phyloP scores from a whole-genome alignment of 2,113 vertebrate species.

The Daubentonia madagascariensis region DNA sequence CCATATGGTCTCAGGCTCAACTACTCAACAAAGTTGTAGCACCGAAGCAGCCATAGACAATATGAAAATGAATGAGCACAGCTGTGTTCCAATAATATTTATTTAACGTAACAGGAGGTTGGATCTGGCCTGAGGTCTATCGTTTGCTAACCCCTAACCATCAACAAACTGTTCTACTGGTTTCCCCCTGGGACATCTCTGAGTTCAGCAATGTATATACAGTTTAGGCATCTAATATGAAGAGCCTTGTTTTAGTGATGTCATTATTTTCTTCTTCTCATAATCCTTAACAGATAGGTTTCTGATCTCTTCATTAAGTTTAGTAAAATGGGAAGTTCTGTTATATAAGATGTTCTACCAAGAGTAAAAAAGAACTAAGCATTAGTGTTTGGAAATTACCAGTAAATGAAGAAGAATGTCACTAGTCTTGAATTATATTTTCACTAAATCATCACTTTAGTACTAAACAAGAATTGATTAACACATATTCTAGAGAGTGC shows the following conservation, averaged over 20 bases:
- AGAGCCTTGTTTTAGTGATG: not conserved
- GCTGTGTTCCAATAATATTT: not conserved
- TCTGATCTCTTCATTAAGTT: conserved; percentile 47
- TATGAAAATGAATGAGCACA: not conserved
- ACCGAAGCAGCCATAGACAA: not conserved
- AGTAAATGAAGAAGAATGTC: conserved; percentile 63
- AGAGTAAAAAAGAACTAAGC: not conserved
- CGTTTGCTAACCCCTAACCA: not conserved
- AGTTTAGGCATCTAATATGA: not conserved
- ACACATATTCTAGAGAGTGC: conserved; percentile 58
- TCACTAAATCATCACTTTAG: conserved; percentile 55
- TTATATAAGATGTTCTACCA: not conserved
- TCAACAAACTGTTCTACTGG: not conserved
- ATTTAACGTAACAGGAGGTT: not conserved
- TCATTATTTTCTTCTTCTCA: conserved; percentile 30
- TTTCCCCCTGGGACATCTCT: not conserved
- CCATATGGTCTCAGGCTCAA: not conserved
- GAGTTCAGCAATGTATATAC: not conserved
- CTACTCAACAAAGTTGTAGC: not conserved
- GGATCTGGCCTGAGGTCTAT: not conserved
- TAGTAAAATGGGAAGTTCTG: not conserved
- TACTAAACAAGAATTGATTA: conserved; percentile 41
- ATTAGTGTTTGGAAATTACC: conserved; percentile 51
- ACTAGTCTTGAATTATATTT: not conserved
- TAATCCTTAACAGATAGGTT: conserved; percentile 19